phyloP scores from a whole-genome alignment of 2,888 invertebrate species.

The Seira ritae region DNA sequence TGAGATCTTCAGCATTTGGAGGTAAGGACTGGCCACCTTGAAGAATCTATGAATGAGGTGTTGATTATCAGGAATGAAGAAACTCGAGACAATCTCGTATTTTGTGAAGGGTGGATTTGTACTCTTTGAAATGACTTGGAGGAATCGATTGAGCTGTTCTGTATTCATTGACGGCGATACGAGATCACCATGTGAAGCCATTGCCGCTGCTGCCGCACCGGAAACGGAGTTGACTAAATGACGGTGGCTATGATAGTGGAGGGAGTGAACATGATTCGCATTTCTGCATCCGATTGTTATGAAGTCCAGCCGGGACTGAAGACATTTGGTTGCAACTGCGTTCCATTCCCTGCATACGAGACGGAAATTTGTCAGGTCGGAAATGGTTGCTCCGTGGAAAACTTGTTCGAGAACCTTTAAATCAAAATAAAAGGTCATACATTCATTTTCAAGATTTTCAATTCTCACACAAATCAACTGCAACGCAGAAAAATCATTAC shows the following conservation, averaged over 20 bases:
- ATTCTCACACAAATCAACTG: not conserved
- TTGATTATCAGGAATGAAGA: slow-evolving; percentile 56
- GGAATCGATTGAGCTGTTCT: slow-evolving; percentile 50
- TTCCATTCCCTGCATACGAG: slow-evolving; percentile 60
- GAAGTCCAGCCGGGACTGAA: slow-evolving; percentile 47
- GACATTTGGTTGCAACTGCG: slow-evolving; percentile 53
- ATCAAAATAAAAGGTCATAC: not conserved
- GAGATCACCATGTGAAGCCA: slow-evolving; percentile 1
- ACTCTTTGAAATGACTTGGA: slow-evolving; percentile 50
- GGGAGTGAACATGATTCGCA: slow-evolving; percentile 33
- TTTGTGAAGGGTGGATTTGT: slow-evolving; percentile 59
- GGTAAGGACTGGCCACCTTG: slow-evolving; percentile 35
- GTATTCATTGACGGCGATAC: slow-evolving; percentile 45
- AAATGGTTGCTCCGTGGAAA: slow-evolving; percentile 28
- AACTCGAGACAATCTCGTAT: slow-evolving; percentile 57
- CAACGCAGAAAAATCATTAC: slow-evolving; percentile 16
- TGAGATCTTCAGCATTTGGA: slow-evolving; percentile 59
- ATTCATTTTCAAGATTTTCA: not conserved
- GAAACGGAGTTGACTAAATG: not conserved
- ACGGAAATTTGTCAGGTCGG: slow-evolving; percentile 53
- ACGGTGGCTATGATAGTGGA: slow-evolving; percentile 33
- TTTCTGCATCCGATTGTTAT: slow-evolving; percentile 55
- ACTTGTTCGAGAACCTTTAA: slow-evolving; percentile 53
- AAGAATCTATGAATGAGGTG: slow-evolving; percentile 47
- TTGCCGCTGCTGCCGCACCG: not conserved